Percentiles rank a stretch among this genome's conserved stretches.
phyloP scores from a whole-genome alignment of 2,888 invertebrate species.

The Harpagoxenus sublaevis region DNA sequence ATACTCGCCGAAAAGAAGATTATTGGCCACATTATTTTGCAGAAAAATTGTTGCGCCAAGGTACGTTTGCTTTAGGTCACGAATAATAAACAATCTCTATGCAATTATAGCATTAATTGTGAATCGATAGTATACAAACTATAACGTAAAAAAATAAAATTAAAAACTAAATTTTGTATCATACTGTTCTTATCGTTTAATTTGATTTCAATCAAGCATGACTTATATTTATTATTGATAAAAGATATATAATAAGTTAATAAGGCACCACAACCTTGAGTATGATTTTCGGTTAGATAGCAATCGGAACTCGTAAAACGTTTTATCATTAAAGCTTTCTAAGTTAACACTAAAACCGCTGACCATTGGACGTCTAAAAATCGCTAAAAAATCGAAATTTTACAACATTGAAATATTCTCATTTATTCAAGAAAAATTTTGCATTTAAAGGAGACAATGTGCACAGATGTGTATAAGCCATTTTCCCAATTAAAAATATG shows the following conservation, averaged over 20 bases:
- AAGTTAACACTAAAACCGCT: neutral
- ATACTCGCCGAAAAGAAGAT: neutral
- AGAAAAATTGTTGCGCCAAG: neutral
- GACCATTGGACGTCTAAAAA: neutral
- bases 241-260: constrained; percentile 36
- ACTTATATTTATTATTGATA: constrained; percentile 23
- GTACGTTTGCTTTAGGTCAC: neutral
- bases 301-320: constrained; percentile 20
- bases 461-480: neutral
- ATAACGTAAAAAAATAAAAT: neutral
- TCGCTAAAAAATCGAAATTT: neutral
- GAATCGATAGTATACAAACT: neutral
- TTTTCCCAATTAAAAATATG: neutral
- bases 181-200: neutral
- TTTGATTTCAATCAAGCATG: constrained; percentile 30
- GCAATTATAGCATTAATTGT: neutral
- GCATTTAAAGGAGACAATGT: neutral
- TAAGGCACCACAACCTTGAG: neutral
- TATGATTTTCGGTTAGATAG: constrained; percentile 35
- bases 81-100: neutral
- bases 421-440: neutral
- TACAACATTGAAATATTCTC: neutral
- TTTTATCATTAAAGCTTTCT: constrained; percentile 34
- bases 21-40: neutral
- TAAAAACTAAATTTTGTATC: neutral